These are phyloP conservation scores for Antheraea pernyi DNA, from an alignment of 1,140 invertebrate species.

Conservation along the genomic window DNA sequence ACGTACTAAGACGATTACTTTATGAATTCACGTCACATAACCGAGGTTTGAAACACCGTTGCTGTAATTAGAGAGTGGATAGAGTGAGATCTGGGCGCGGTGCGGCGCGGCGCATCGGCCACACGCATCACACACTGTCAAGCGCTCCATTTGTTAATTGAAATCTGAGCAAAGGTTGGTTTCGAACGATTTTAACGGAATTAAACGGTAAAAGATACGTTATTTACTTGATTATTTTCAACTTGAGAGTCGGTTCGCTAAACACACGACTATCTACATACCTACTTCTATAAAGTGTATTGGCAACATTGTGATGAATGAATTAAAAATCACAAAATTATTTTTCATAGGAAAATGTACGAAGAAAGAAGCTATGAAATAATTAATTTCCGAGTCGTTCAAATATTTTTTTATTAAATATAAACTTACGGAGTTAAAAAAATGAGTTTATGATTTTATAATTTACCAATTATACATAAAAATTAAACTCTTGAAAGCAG, in stretches of 20 bases:
- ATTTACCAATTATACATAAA: no score
- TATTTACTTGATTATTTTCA: not conserved
- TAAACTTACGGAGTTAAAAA: no score
- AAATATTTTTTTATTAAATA: no score
- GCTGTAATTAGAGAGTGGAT: not conserved
- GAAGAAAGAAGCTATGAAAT: no score
- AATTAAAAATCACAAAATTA: no score
- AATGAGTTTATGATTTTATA: no score
- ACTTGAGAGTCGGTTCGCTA: not conserved
- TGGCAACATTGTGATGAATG: no score
- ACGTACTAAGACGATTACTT: not conserved
- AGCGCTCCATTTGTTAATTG: constrained; percentile 32
- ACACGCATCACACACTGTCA: constrained; percentile 15
- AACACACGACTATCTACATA: no score
- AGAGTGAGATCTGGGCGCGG: not conserved
- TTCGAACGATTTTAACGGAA: constrained; percentile 14
- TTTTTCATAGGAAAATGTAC: no score
- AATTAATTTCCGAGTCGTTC: no score
- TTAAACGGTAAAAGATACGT: constrained; percentile 1
- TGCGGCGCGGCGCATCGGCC: not conserved
- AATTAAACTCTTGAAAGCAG: no score
- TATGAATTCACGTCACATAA: not conserved
- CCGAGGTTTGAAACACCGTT: not conserved
- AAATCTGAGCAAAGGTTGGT: constrained; percentile 21
- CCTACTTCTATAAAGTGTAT: no score